These are phyloP conservation scores for Protonibea diacanthus DNA, from an alignment of 2,797 vertebrate species.

Conservation along the genomic window DNA sequence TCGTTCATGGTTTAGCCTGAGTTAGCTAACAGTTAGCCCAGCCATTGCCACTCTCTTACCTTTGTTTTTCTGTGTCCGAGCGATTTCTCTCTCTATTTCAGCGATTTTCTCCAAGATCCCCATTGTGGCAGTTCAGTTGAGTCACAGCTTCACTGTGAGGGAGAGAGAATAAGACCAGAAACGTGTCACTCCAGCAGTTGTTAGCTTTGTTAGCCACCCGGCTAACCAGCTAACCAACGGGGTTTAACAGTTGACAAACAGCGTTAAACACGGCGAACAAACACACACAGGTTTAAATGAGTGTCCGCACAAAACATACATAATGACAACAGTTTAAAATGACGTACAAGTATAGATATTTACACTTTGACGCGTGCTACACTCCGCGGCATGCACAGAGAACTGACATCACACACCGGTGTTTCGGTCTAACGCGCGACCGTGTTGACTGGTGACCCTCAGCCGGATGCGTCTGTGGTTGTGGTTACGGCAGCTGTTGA, in stretches of 20 bases:
- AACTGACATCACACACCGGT: slow-evolving; percentile 74
- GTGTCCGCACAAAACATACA: neutral
- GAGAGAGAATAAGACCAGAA: slow-evolving; percentile 53
- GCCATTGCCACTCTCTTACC: slow-evolving; percentile 78
- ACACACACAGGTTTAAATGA: rapidly evolving
- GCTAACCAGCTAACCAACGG: slow-evolving; percentile 52
- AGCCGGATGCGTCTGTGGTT: too few relatives aligned
- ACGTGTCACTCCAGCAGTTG: slow-evolving; percentile 68
- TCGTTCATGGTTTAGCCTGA: slow-evolving; percentile 19
- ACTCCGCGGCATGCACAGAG: slow-evolving; percentile 75
- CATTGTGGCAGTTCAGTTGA: slow-evolving; percentile 78
- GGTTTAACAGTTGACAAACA: slow-evolving; percentile 36
- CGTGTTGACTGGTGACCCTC: too few relatives aligned
- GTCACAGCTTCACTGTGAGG: slow-evolving; percentile 39
- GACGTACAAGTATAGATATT: neutral
- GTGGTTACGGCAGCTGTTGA: too few relatives aligned
- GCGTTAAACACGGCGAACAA: neutral
- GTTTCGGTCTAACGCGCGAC: too few relatives aligned
- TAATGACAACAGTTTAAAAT: slow-evolving; percentile 25
- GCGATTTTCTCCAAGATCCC: slow-evolving; percentile 96
- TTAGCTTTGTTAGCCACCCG: slow-evolving; percentile 67
- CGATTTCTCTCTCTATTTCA: slow-evolving; percentile 97
- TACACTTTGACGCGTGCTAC: slow-evolving; percentile 65
- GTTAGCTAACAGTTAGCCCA: slow-evolving; percentile 43
- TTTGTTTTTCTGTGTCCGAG: slow-evolving; percentile 98